These are phyloP conservation scores for Metacarcinus magister DNA, from an alignment of 2,888 invertebrate genomes.

Conservation along the genomic window DNA sequence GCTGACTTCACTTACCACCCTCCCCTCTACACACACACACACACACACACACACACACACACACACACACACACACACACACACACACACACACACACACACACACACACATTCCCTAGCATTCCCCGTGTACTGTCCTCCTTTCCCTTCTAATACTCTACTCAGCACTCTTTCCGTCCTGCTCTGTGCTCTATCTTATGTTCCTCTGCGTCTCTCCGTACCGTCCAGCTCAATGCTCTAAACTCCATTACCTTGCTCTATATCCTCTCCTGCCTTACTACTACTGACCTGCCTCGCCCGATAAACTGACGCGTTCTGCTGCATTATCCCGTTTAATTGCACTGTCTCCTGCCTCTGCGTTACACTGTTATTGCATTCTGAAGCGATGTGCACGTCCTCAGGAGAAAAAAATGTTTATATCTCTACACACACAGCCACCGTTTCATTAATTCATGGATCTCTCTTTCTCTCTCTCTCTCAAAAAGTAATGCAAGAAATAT, in stretches of 20 bases:
- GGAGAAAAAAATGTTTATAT: no score
- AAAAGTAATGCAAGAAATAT: neutral
- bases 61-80: no score
- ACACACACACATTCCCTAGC: neutral
- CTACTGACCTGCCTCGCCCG: no score
- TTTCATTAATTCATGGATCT: neutral
- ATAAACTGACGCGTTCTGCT: neutral
- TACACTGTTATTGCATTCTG: neutral
- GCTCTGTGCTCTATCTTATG: neutral
- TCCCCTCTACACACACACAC: neutral
- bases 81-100: no score
- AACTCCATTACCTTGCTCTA: neutral
- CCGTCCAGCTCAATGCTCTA: neutral
- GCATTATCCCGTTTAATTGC: neutral
- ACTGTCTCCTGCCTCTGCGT: neutral
- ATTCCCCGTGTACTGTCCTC: neutral
- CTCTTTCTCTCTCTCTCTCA: neutral
- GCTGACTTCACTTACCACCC: neutral
- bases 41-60: no score
- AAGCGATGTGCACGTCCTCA: no score
- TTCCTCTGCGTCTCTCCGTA: neutral
- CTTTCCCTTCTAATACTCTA: neutral
- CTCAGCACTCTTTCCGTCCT: neutral
- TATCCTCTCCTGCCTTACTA: neutral
- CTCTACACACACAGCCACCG: neutral